Evolutionary conservation across 2,113 vertebrate genomes (phyloP), one percentile per base, ranked within the genome.

Genomic region (Glaucomys volans): DNA sequence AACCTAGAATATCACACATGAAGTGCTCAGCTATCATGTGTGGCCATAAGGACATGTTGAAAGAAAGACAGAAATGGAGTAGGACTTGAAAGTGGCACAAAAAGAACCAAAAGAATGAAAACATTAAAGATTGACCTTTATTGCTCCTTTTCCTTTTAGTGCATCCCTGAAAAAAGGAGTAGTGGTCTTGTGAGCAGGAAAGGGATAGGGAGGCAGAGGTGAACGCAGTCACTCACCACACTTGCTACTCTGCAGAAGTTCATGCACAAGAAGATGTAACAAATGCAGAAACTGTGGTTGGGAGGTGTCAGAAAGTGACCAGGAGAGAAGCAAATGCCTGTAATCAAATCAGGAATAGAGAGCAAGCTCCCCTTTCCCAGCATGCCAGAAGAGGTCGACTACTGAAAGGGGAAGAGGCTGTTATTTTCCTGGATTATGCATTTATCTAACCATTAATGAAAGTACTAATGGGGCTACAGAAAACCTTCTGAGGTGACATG

Each of bases 361-460:
- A 42, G 13, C 22, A 77, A 52, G 6, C 26, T 84, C 4, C 8
- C 1, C 37, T 76, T 95, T 84, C 6, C 71, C 17, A 84, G 69
- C 59, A 76, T 9, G 4, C n/a, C 87, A 37, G 57, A 80, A 82
- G 50, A 91, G 40, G 8, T 24, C 69, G 16, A 37, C 16, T 57
- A 22, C 57, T 87, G 28, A 79, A 91, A 57, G 5, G 32, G 8
- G 13, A 18, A 20, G 22, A 74, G 24, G 14, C 37, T 87, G 42
- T 30, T 54, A 69, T 5, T 77, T 94, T 75, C 52, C 37, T 79
- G 72, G 59, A 84, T 54, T 80, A 47, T 77, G 3, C 47, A 62
- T 81, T 94, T 77, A 50, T 8, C 35, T 47, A 95, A 84, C 85
- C 52, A 82, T 44, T 80, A 75, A 83, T 52, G 62, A 44, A 94